These are phyloP conservation scores for Atherinomorus stipes DNA, from an alignment of 2,113 vertebrate species.

Conservation along the genomic window DNA sequence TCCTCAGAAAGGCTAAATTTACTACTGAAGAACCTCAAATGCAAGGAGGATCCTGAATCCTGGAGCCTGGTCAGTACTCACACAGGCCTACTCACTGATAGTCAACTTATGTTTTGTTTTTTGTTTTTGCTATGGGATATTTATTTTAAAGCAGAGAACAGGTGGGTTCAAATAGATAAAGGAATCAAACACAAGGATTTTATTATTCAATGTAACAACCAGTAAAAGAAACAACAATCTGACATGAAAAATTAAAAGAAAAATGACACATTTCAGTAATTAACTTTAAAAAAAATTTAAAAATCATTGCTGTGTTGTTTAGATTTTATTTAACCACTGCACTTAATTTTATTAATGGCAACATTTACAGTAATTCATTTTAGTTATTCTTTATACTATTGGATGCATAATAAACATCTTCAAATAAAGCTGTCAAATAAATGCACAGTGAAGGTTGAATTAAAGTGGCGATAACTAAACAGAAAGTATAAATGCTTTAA, in stretches of 20 bases:
- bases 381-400: background rate
- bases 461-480: background rate
- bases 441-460: background rate
- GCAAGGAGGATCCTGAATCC: constrained; percentile 15
- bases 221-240: background rate
- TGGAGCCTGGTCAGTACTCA: constrained; percentile 41
- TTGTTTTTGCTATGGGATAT: background rate
- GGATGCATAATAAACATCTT: background rate
- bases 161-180: background rate
- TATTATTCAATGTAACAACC: background rate
- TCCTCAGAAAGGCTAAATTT: constrained; percentile 10
- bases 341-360: background rate
- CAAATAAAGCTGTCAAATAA: background rate
- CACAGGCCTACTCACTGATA: background rate
- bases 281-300: too few relatives aligned
- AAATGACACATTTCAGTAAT: too few relatives aligned
- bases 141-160: background rate
- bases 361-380: background rate
- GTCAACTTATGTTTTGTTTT: background rate
- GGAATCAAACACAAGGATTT: constrained; percentile 3
- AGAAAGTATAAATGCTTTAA: constrained; percentile 2
- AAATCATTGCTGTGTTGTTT: too few relatives aligned
- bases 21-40: constrained; percentile 30
- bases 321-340: too few relatives aligned
- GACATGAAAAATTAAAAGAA: too few relatives aligned